phyloP scores from a whole-genome alignment of 2,113 vertebrate genomes.

The Dicerorhinus sumatrensis region DNA sequence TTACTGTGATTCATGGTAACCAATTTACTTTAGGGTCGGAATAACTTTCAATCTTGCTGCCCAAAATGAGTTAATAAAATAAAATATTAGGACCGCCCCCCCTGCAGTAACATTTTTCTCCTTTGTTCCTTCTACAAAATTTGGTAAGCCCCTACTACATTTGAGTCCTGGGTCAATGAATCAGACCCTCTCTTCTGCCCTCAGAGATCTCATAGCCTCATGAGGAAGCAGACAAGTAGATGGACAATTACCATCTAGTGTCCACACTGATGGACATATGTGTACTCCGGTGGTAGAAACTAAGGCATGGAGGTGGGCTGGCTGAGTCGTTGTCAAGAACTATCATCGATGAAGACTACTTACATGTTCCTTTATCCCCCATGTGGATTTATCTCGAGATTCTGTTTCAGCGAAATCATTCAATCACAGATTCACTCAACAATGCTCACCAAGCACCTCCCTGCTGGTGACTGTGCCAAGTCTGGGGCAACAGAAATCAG shows the following conservation, averaged over 20 bases:
- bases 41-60: conserved; percentile 59
- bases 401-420: background rate
- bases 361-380: background rate
- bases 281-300: background rate
- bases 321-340: background rate
- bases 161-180: background rate
- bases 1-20: conserved; percentile 26
- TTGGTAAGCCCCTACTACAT: background rate
- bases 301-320: background rate
- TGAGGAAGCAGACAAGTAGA: background rate
- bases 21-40: conserved; percentile 42
- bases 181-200: background rate
- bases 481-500: background rate
- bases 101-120: background rate
- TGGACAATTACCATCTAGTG: background rate
- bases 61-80: conserved; percentile 48
- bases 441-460: background rate
- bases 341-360: background rate
- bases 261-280: background rate
- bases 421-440: background rate
- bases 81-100: conserved; percentile 42
- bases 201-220: background rate
- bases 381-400: background rate
- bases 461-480: background rate
- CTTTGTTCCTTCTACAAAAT: background rate